Evolutionary conservation across 2,888 invertebrate genomes (phyloP).

Genomic region (Chrysomela aeneicollis): DNA sequence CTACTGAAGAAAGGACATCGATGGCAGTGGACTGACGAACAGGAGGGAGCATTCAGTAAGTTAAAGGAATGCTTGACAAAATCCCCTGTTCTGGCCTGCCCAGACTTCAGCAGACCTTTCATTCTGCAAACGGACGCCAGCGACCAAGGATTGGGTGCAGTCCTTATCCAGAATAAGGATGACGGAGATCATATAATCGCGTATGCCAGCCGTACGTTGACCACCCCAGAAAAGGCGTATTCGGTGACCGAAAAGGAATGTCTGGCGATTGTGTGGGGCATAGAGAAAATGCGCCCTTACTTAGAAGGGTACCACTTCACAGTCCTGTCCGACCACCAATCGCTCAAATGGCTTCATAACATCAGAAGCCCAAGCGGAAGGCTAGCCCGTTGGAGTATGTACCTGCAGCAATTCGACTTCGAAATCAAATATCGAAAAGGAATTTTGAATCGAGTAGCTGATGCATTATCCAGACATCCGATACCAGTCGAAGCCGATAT

Average conservation of each 20-base stretch:
- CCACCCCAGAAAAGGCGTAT: conserved; percentile 32
- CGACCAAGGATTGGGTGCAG: conserved; percentile 42
- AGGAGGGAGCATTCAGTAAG: conserved; percentile 7
- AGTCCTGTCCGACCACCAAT: conserved; percentile 45
- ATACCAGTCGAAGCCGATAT: neutral
- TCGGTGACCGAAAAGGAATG: conserved; percentile 45
- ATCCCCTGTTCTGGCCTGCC: conserved; percentile 31
- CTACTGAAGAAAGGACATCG: conserved; percentile 7
- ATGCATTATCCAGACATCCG: too few species aligned
- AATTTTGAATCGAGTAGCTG: too few species aligned
- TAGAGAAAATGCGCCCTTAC: conserved; percentile 40
- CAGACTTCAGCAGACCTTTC: conserved; percentile 36
- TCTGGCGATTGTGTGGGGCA: conserved; percentile 44
- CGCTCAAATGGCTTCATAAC: conserved; percentile 37
- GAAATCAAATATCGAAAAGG: conserved; percentile 38
- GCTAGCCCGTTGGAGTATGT: conserved; percentile 24
- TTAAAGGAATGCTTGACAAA: conserved; percentile 7
- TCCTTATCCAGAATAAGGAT: conserved; percentile 34
- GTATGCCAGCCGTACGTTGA: conserved; percentile 34
- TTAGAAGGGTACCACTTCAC: conserved; percentile 39
- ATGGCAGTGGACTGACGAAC: conserved; percentile 12
- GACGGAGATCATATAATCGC: conserved; percentile 36
- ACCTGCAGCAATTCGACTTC: conserved; percentile 39
- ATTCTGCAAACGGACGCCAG: conserved; percentile 40
- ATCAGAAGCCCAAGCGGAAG: conserved; percentile 19